Base-by-base conservation (phyloP, 1,140 invertebrate species). In the Cotesia glomerata region DNA sequence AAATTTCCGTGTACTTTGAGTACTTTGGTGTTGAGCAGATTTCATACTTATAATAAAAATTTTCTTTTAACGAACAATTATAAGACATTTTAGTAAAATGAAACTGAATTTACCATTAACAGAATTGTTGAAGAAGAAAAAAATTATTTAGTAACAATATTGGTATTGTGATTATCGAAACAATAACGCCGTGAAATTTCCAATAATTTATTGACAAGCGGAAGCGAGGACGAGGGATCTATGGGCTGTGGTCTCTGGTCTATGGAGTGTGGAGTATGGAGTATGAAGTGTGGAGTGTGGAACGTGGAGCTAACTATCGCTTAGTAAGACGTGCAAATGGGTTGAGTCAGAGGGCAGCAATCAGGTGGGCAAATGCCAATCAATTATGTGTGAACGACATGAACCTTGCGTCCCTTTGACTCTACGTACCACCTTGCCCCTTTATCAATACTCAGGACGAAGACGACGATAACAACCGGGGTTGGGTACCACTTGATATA, bases 341-440 rank as follows among this genome's bases (percentile, higher is more conserved):
- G 35, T 13, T 63, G 61, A 32, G 4, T 36, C 35, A 63, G 61
- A 63, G 61, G 61, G 5, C 65, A 76, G 78, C 80, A 82, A 82
- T 81, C 81, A 81, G 80, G 76, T 79, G 75, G 69, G 80, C 75
- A 80, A 82, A 82, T 82, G 78, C 81, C 80, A 82, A 82, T 82
- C 81, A 82, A 82, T 82, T 82, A 82, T 82, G 80, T 81, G 76
- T 76, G 58, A 69, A 70, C 67, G 67, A 63, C 76, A 62, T 56
- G 26, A 61, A 59, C 64, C 70, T 63, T 26, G 34, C 39, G 36
- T 65, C 52, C 63, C 49, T 49, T n/a, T 36, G 34, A 4, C 36
- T 45, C 72, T 11, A 8, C n/a, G 14, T 7, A 51, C 63, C 9
- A 32, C 18, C 13, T n/a, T 65, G 18, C 32, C 39, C 35, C 75